A percentile compares a stretch with the other conserved stretches of the same genome.
Conservation (phyloP, 2,113 vertebrate genomes). For the Ciconia boyciana region DNA sequence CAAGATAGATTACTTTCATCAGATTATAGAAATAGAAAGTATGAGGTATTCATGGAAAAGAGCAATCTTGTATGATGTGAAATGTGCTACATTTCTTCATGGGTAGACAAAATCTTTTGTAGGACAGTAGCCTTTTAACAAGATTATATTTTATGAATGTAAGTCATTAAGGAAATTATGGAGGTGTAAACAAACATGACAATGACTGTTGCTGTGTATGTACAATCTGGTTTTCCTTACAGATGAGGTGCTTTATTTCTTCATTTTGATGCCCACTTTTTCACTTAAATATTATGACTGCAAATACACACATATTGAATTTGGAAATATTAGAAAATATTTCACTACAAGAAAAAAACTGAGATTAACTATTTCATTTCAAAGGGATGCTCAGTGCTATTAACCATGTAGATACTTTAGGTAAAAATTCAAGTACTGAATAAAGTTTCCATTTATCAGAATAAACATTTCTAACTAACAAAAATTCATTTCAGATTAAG, state of each 20-base stretch:
- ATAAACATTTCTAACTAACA: constrained; percentile 27
- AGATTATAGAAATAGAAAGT: constrained; percentile 29
- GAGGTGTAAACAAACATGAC: background rate
- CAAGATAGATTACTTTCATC: constrained; percentile 47
- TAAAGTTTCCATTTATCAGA: constrained; percentile 45
- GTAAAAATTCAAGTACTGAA: constrained; percentile 13
- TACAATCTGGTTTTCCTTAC: background rate
- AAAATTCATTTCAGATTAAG: constrained; percentile 32
- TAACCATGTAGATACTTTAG: constrained; percentile 28
- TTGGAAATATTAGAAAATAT: constrained; percentile 57
- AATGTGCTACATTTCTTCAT: constrained; percentile 34
- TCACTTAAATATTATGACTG: background rate
- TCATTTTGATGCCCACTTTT: background rate
- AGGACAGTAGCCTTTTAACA: constrained; percentile 9
- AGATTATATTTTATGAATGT: background rate
- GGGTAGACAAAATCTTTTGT: background rate
- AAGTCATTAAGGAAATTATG: background rate
- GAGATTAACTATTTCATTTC: constrained; percentile 54
- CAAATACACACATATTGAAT: background rate
- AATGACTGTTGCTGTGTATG: background rate
- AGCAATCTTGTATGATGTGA: background rate
- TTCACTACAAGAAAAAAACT: constrained; percentile 32
- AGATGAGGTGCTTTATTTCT: background rate
- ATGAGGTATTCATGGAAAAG: background rate
- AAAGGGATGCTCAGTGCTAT: background rate